Conservation (phyloP, 2,113 vertebrate genomes). For the Hyperopisus bebe region DNA sequence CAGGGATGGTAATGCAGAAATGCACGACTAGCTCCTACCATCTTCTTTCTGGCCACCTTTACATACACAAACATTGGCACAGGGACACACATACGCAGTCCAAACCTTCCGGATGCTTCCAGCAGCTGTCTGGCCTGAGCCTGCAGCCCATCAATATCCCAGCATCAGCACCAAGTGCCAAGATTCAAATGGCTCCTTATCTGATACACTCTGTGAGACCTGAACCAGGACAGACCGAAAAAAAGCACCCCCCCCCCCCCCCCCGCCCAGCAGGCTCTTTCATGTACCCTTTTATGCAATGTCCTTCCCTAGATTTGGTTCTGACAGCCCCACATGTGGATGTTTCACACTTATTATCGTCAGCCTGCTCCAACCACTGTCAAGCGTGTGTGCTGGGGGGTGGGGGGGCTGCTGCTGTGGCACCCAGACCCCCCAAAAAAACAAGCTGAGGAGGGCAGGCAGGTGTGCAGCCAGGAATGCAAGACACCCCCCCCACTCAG, state of each 20-base stretch:
- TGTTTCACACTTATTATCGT: not conserved
- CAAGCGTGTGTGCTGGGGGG: not conserved
- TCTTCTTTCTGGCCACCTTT: not conserved
- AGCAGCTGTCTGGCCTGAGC: not conserved
- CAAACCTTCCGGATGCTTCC: not conserved
- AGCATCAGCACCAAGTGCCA: not conserved
- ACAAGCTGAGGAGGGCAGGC: not conserved
- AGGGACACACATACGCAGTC: conserved; percentile 9
- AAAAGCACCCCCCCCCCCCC: not conserved
- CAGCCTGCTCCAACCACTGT: not conserved
- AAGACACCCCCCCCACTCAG: not conserved
- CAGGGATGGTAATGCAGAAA: not conserved
- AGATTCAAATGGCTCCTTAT: not conserved
- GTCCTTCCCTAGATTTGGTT: not conserved
- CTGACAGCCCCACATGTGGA: not conserved
- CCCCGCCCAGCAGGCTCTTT: not conserved
- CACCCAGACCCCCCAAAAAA: not conserved
- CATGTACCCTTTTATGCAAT: not conserved
- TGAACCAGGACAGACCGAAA: not conserved
- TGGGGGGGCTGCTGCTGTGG: not conserved
- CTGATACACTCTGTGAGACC: not conserved
- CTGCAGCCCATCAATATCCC: conserved; percentile 12
- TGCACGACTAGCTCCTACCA: not conserved
- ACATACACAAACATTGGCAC: conserved; percentile 17
- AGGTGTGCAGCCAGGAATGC: not conserved